Conservation (phyloP, 1,140 invertebrate genomes). For the Wasmannia auropunctata region DNA sequence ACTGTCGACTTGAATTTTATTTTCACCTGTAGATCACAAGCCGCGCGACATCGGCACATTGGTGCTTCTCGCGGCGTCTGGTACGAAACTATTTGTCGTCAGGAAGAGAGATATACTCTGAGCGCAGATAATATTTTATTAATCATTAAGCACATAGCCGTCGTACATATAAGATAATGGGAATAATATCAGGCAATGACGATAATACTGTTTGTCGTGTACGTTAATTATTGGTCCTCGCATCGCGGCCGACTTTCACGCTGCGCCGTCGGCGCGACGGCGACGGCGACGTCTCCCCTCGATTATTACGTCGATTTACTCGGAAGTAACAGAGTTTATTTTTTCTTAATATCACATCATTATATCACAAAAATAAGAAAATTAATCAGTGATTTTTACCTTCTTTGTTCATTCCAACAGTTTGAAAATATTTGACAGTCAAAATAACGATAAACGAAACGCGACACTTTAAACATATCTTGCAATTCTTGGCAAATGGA, state of each 20-base stretch:
- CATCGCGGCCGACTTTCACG: background rate
- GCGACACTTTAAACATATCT: background rate
- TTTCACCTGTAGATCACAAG: background rate
- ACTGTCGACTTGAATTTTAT: background rate
- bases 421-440: background rate
- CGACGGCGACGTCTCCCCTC: background rate
- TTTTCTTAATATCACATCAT: background rate
- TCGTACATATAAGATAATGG: conserved; percentile 79
- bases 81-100: conserved; percentile 78
- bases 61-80: conserved; percentile 69
- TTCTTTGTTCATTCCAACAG: background rate
- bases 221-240: conserved; percentile 76
- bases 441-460: background rate
- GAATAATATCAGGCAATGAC: conserved; percentile 80
- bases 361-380: background rate
- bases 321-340: background rate
- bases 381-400: background rate
- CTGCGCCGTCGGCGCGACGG: background rate
- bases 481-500: background rate
- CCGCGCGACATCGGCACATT: conserved; percentile 17
- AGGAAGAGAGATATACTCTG: conserved; percentile 71
- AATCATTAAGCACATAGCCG: conserved; percentile 81
- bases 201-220: conserved; percentile 79
- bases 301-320: conserved; percentile 9
- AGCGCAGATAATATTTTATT: conserved; percentile 80